A percentile compares a stretch with the other conserved stretches of the same genome.
phyloP scores from a whole-genome alignment of 1,140 invertebrate species.

The Monochamus saltuarius region DNA sequence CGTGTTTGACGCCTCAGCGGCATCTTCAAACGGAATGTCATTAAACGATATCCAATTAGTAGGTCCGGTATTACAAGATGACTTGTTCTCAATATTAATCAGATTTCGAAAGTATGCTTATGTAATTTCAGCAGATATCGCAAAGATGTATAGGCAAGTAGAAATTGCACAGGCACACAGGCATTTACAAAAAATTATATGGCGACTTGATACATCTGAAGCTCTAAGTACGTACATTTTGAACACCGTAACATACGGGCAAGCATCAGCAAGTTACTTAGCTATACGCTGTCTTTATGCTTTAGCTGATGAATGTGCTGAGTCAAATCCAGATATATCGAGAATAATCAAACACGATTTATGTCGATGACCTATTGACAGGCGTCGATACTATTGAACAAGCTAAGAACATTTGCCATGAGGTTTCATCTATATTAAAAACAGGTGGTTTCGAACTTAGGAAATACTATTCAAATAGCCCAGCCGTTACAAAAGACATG shows the following conservation, averaged over 20 bases:
- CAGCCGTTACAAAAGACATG: no score
- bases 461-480: no score
- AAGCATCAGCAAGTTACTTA: conserved; percentile 28
- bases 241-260: conserved; percentile 42
- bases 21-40: conserved; percentile 33
- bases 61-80: conserved; percentile 39
- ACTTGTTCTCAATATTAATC: conserved; percentile 47
- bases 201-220: conserved; percentile 1
- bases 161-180: conserved; percentile 39
- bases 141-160: conserved; percentile 50
- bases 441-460: no score
- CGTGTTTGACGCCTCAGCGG: conserved; percentile 47
- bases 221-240: conserved; percentile 37
- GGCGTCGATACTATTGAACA: conserved; percentile 25
- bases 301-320: conserved; percentile 5
- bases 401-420: no score
- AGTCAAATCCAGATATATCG: background rate
- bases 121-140: conserved; percentile 50
- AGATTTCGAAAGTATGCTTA: conserved; percentile 48
- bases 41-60: conserved; percentile 39
- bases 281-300: conserved; percentile 24
- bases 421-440: no score
- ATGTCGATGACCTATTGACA: conserved; percentile 52
- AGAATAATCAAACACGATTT: conserved; percentile 16
- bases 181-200: conserved; percentile 28